These are phyloP conservation scores for Myopa tessellatipennis DNA, from an alignment of 2,888 invertebrate species.

Conservation along the genomic window DNA sequence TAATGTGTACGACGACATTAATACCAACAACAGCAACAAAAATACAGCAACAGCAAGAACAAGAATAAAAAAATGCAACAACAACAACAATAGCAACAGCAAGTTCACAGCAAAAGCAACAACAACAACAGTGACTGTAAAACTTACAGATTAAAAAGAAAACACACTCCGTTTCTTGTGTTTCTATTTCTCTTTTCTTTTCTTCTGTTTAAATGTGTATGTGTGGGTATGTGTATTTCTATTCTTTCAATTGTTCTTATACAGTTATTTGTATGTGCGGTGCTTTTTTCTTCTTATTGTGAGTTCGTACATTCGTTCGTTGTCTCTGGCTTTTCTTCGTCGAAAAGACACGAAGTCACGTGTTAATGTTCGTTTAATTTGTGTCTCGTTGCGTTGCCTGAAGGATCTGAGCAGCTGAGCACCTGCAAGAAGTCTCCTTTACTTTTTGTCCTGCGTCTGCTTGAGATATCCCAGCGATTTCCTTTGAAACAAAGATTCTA, in stretches of 20 bases:
- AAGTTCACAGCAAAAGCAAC: too few species aligned
- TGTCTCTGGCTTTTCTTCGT: not conserved
- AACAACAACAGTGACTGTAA: too few species aligned
- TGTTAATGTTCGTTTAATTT: conserved; percentile 52
- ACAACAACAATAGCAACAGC: too few species aligned
- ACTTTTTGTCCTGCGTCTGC: not conserved
- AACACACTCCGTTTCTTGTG: not conserved
- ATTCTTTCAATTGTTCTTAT: too few species aligned
- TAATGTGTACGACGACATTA: not conserved
- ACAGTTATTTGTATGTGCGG: too few species aligned
- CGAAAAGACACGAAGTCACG: conserved; percentile 54
- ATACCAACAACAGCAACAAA: not conserved
- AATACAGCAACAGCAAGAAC: not conserved
- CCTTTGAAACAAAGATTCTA: too few species aligned
- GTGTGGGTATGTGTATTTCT: not conserved
- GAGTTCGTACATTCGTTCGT: too few species aligned
- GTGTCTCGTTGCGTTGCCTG: conserved; percentile 45
- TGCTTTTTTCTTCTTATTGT: not conserved
- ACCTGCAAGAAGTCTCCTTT: not conserved
- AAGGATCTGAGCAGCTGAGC: conserved; percentile 45
- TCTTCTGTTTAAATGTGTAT: not conserved
- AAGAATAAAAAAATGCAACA: too few species aligned
- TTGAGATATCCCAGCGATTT: too few species aligned
- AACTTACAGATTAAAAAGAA: too few species aligned
- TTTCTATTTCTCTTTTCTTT: not conserved